Percentiles rank a stretch among this genome's conserved stretches.
Conservation (phyloP, 2,113 vertebrate species). For the Empidonax traillii region DNA sequence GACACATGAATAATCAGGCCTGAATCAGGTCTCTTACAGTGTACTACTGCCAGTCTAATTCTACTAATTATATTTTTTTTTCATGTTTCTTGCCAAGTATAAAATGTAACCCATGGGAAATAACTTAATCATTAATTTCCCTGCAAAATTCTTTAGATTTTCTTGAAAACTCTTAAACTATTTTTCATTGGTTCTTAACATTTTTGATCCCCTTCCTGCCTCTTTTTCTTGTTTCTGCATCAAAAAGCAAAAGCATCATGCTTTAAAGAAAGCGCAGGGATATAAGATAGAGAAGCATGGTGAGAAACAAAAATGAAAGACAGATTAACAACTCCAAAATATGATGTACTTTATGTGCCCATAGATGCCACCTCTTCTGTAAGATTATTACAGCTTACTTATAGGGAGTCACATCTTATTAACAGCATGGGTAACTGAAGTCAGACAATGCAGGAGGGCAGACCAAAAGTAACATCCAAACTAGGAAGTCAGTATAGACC, state of each 20-base stretch:
- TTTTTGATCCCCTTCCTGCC: not conserved
- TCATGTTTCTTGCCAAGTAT: not conserved
- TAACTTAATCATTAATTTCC: not conserved
- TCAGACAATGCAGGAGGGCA: not conserved
- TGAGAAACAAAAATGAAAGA: not conserved
- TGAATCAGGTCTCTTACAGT: not conserved
- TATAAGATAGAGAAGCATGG: not conserved
- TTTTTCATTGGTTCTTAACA: not conserved
- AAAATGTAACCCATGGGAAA: not conserved
- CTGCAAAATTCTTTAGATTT: not conserved
- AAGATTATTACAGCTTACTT: not conserved
- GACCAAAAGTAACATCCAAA: not conserved
- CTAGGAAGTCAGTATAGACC: not conserved
- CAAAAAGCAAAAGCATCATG: not conserved
- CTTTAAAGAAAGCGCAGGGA: not conserved
- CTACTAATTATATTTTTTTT: not conserved
- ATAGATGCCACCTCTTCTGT: not conserved
- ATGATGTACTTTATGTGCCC: not conserved
- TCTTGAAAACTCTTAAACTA: accelerated
- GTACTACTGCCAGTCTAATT: not conserved
- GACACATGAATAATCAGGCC: not conserved
- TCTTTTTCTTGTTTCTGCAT: not conserved
- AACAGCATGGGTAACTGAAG: not conserved
- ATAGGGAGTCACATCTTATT: not conserved
- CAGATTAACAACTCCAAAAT: not conserved